Percentiles rank a stretch among this genome's conserved stretches.
Evolutionary conservation across 2,888 invertebrate species (phyloP).

Genomic region (Elegia similella): DNA sequence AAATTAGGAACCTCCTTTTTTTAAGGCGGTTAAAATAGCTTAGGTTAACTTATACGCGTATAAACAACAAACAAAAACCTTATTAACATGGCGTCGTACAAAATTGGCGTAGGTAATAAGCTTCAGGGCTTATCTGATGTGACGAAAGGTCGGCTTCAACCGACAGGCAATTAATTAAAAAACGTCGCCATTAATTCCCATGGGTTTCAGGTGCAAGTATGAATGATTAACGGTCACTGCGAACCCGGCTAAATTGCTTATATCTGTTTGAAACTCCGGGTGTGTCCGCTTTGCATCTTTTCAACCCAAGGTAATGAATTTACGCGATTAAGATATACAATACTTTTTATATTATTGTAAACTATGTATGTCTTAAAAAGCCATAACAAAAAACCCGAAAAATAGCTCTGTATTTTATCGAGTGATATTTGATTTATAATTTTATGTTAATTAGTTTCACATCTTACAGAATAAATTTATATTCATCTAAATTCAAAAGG

Average conservation of each 20-base stretch:
- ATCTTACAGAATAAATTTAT: too few species aligned
- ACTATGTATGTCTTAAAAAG: too few species aligned
- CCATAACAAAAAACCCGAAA: too few species aligned
- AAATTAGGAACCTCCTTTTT: too few species aligned
- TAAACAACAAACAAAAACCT: not conserved
- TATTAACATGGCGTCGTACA: not conserved
- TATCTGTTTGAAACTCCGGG: slow-evolving; percentile 28
- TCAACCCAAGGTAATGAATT: slow-evolving; percentile 2
- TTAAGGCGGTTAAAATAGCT: too few species aligned
- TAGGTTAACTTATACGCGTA: too few species aligned
- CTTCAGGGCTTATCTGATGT: slow-evolving; percentile 28
- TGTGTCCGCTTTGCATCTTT: too few species aligned
- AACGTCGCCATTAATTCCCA: slow-evolving; percentile 48
- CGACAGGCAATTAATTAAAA: slow-evolving; percentile 52
- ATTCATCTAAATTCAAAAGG: too few species aligned
- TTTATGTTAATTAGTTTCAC: too few species aligned
- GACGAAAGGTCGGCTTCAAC: slow-evolving; percentile 36
- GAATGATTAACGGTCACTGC: slow-evolving; percentile 25
- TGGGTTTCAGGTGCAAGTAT: slow-evolving; percentile 34
- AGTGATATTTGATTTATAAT: too few species aligned
- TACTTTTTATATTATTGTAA: too few species aligned
- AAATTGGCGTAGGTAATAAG: slow-evolving; percentile 1
- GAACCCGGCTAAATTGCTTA: slow-evolving; percentile 27
- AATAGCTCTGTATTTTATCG: too few species aligned
- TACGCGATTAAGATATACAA: not conserved